These are phyloP conservation scores for Ciconia maguari DNA, from an alignment of 2,113 vertebrate species.

Conservation along the genomic window DNA sequence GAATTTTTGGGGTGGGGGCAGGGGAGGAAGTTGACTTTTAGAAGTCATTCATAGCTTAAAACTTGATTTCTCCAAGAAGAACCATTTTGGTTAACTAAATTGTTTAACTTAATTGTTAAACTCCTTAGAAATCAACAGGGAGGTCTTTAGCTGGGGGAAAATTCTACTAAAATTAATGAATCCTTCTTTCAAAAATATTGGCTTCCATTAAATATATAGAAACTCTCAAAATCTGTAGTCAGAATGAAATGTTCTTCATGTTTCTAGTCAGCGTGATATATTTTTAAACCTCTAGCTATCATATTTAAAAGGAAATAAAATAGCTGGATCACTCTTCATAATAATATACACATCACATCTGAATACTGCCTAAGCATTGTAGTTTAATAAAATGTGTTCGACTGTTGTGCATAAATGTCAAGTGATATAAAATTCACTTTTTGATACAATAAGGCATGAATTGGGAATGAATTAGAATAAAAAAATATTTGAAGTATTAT, in stretches of 20 bases:
- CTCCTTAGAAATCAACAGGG: neutral
- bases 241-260: neutral
- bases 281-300: slow-evolving; percentile 23
- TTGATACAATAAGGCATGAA: slow-evolving; percentile 49
- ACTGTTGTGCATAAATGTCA: slow-evolving; percentile 61
- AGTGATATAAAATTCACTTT: slow-evolving; percentile 65
- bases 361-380: slow-evolving; percentile 46
- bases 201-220: neutral
- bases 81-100: neutral
- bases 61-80: neutral
- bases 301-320: slow-evolving; percentile 57
- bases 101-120: neutral
- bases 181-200: neutral
- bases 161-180: neutral
- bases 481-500: slow-evolving; percentile 61
- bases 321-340: slow-evolving; percentile 52
- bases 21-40: neutral
- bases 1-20: neutral
- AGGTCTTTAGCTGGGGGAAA: neutral
- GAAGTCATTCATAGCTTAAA: neutral
- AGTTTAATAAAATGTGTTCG: slow-evolving; percentile 62
- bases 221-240: neutral
- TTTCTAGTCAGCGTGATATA: neutral
- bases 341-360: slow-evolving; percentile 49
- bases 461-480: slow-evolving; percentile 52